Conservation (phyloP, 1,140 invertebrate genomes). For the Calosoma granatense region DNA sequence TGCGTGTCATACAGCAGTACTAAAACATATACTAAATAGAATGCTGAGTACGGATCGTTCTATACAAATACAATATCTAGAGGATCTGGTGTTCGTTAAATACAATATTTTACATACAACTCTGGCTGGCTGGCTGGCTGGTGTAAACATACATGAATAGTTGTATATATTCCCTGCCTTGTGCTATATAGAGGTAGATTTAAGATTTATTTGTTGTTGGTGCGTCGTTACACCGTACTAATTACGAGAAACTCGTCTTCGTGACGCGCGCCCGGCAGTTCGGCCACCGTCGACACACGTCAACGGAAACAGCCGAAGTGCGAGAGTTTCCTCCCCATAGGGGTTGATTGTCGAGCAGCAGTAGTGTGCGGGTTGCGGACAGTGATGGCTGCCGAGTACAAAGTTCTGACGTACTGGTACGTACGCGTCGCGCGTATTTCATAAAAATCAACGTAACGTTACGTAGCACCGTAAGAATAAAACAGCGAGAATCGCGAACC, state of each 20-base stretch:
- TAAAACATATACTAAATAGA: too few relatives aligned
- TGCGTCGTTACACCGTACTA: background rate
- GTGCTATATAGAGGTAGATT: too few relatives aligned
- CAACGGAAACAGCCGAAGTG: background rate
- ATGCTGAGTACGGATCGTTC: too few relatives aligned
- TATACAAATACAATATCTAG: too few relatives aligned
- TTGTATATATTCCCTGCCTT: too few relatives aligned
- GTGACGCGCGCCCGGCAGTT: background rate
- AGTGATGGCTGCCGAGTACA: background rate
- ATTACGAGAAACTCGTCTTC: background rate
- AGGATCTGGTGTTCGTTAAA: too few relatives aligned
- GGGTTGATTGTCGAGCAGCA: background rate
- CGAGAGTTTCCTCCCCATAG: constrained; percentile 2
- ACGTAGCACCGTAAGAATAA: background rate
- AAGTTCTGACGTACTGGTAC: background rate
- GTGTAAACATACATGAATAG: too few relatives aligned
- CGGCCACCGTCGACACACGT: background rate
- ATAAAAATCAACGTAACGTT: background rate
- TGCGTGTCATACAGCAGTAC: too few relatives aligned
- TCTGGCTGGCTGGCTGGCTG: too few relatives aligned
- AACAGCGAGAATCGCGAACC: too few relatives aligned
- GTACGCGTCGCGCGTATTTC: background rate
- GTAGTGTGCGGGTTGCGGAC: constrained; percentile 3
- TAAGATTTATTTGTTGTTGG: background rate
- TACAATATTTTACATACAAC: too few relatives aligned